Evolutionary conservation across 1,140 invertebrate genomes (phyloP).

Genomic region (Papilio polyxenes): DNA sequence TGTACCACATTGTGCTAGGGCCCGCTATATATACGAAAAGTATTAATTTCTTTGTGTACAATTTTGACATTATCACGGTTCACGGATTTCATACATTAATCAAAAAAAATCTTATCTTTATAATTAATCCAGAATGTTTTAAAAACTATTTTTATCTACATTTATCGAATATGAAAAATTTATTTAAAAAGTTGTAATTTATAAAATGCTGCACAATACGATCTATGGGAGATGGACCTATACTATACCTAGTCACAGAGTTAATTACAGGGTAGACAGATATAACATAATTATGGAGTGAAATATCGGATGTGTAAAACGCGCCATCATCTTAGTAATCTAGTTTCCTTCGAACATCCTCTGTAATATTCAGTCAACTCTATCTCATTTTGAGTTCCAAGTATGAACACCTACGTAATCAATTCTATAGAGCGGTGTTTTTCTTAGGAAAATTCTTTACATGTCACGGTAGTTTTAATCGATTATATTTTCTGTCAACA

Average conservation of each 20-base stretch:
- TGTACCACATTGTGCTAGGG: not conserved
- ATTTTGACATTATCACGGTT: constrained; percentile 2
- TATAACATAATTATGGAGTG: no score
- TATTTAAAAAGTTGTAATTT: not conserved
- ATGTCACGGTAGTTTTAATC: not conserved
- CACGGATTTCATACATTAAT: constrained; percentile 7
- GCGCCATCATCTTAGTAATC: no score
- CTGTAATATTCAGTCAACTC: no score
- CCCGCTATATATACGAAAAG: constrained; percentile 13
- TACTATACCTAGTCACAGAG: no score
- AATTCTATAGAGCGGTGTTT: not conserved
- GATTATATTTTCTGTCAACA: not conserved
- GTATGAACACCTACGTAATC: not conserved
- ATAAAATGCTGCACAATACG: no score
- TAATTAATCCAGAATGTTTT: constrained; percentile 10
- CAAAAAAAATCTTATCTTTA: constrained; percentile 12
- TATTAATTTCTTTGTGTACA: constrained; percentile 16
- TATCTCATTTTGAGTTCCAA: not conserved
- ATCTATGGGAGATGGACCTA: no score
- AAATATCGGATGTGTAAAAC: no score
- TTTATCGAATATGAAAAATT: not conserved
- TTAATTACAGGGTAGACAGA: no score
- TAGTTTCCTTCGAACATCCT: no score
- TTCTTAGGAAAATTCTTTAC: not conserved
- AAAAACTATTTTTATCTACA: not conserved